These are phyloP conservation scores for Cebidichthys violaceus DNA, from an alignment of 2,113 vertebrate species.

Conservation along the genomic window DNA sequence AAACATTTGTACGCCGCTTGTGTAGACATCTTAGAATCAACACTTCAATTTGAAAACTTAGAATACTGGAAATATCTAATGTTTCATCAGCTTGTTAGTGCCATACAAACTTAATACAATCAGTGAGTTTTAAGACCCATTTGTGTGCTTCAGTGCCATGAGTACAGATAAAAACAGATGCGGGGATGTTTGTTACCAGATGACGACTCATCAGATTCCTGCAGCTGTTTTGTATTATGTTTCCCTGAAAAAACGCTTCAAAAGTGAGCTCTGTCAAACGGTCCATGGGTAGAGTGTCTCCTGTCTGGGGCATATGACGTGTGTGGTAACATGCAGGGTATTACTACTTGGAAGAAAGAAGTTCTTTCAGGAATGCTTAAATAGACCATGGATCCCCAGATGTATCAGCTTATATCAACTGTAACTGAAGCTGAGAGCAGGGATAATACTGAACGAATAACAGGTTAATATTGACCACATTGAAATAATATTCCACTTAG, in stretches of 20 bases:
- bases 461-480: slow-evolving; percentile 32
- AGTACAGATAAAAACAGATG: slow-evolving; percentile 75
- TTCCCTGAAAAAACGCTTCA: slow-evolving; percentile 39
- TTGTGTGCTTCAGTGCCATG: slow-evolving; percentile 45
- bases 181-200: slow-evolving; percentile 73
- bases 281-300: slow-evolving; percentile 51
- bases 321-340: slow-evolving; percentile 32
- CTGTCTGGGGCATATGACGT: slow-evolving; percentile 44
- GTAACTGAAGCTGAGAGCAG: slow-evolving; percentile 18
- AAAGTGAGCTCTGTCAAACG: slow-evolving; percentile 50
- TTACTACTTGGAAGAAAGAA: slow-evolving; percentile 42
- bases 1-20: background rate
- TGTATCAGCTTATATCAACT: slow-evolving; percentile 29
- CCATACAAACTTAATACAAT: slow-evolving; percentile 15
- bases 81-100: slow-evolving; percentile 23
- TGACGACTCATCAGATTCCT: slow-evolving; percentile 75
- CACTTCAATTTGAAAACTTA: background rate
- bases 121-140: slow-evolving; percentile 30
- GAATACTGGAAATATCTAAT: background rate
- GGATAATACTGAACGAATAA: slow-evolving; percentile 11
- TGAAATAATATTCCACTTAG: slow-evolving; percentile 52
- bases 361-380: slow-evolving; percentile 35
- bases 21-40: background rate
- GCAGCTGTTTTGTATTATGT: slow-evolving; percentile 77
- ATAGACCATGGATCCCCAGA: slow-evolving; percentile 37